Evolutionary conservation across 2,797 vertebrate species (phyloP).

Genomic region (Poeciliopsis gracilis): DNA sequence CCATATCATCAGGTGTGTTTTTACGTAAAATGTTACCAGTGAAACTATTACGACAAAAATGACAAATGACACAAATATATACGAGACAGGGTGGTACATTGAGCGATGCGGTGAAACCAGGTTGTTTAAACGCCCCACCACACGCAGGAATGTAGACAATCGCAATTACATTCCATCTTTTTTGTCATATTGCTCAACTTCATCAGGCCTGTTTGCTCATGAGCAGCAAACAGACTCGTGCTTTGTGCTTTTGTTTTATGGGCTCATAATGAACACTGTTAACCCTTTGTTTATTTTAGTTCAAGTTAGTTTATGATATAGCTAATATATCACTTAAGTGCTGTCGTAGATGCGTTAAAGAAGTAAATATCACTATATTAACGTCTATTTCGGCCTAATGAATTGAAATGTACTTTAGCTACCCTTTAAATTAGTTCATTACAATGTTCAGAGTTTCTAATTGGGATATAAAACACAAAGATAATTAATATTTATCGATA

Average conservation of each 20-base stretch:
- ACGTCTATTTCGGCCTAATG: background rate
- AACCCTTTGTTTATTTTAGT: background rate
- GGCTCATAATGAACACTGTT: background rate
- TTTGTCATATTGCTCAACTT: background rate
- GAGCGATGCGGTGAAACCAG: background rate
- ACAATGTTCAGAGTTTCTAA: background rate
- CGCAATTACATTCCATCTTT: background rate
- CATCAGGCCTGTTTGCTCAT: background rate
- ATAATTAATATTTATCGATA: too few relatives aligned
- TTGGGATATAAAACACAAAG: too few relatives aligned
- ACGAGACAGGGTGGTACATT: background rate
- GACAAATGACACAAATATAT: background rate
- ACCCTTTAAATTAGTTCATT: background rate
- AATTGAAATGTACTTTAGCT: background rate
- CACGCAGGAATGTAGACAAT: background rate
- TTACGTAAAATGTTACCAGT: background rate
- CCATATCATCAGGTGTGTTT: background rate
- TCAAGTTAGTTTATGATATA: background rate
- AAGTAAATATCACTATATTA: background rate
- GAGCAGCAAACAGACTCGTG: too few relatives aligned
- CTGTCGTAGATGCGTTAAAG: too few relatives aligned
- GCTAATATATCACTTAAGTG: background rate
- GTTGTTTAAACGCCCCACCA: background rate
- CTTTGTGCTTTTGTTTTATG: background rate
- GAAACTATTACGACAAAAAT: background rate